Evolutionary conservation across 2,888 invertebrate species (phyloP), one percentile per base, ranked within the genome.

Genomic region (Chrysomela aeneicollis): DNA sequence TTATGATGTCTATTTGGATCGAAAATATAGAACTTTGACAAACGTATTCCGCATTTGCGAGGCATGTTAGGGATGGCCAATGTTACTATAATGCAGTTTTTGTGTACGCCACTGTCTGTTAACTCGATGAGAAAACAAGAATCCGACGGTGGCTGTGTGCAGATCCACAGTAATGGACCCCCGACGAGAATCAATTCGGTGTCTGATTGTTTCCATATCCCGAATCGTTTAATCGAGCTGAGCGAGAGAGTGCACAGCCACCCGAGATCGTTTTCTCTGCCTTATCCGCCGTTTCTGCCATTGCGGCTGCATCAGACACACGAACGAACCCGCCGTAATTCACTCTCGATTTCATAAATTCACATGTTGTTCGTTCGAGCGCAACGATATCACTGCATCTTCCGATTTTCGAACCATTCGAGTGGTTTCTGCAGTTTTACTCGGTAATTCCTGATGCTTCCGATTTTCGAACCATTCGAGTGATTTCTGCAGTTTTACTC

Each of bases 171-270:
- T 82, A 82, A 82, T 82, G 82, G 82, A 82, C 81, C 82, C 82
- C 82, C 81, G 78, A 81, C 79, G 82, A 76, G 82, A 82, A 82
- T 82, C 82, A 82, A 82, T 82, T 82, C 81, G 76, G 76, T 78
- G 77, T 76, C 81, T 82, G 82, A 82, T 82, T 82, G 82, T 82
- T 82, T 82, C 78, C 82, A 82, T 42, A 42, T 81, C 77, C 80
- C 76, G 81, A 79, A 78, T 80, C 79, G 81, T 79, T 82, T 82
- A 82, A 82, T 82, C 79, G 77, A 76, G 77, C 76, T 74, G 76
- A 75, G 65, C 8, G 8, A 35, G 35, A 35, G 35, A 35, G 10
- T 10, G 42, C n/a, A 42, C 63, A 61, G 42, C 42, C 42, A 42
- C 2, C 59, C 66, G 59, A 59, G 62, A 55, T 61, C 66, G 55